Conservation (phyloP, 2,797 vertebrate species). For the Poecilia velifera region DNA sequence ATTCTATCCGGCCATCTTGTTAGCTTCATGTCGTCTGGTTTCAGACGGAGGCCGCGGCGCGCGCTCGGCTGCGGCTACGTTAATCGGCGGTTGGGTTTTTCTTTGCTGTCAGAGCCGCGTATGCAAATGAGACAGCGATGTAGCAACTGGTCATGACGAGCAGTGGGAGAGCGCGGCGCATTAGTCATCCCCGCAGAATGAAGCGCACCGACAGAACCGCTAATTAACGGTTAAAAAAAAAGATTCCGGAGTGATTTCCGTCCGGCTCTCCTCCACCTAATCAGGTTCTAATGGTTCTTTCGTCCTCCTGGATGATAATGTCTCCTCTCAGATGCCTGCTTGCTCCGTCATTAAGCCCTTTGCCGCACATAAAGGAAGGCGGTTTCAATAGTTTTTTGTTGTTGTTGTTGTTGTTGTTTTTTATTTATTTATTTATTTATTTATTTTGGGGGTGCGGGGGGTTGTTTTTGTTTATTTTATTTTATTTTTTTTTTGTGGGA, state of each 20-base stretch:
- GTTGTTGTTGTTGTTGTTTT: too few relatives aligned
- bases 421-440: too few relatives aligned
- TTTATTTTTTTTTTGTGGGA: constrained; percentile 11
- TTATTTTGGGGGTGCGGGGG: too few relatives aligned
- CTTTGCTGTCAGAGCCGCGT: constrained; percentile 64
- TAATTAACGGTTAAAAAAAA: constrained; percentile 81
- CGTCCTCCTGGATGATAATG: constrained; percentile 70
- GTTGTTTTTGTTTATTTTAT: too few relatives aligned
- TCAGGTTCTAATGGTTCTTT: constrained; percentile 77
- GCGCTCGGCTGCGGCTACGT: constrained; percentile 35
- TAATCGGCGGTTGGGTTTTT: constrained; percentile 59
- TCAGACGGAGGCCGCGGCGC: constrained; percentile 13
- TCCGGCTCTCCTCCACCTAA: constrained; percentile 76
- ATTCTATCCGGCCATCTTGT: constrained; percentile 29
- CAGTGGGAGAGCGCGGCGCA: constrained; percentile 65
- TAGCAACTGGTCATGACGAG: constrained; percentile 72
- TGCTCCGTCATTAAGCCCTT: constrained; percentile 63
- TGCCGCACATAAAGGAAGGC: constrained; percentile 42
- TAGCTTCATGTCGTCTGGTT: constrained; percentile 42
- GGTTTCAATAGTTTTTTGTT: background rate
- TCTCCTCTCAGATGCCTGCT: constrained; percentile 65
- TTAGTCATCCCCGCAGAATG: constrained; percentile 74
- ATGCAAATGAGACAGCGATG: constrained; percentile 75
- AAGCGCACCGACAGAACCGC: constrained; percentile 73
- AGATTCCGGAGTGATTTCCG: constrained; percentile 74